Evolutionary conservation across 2,113 vertebrate species (phyloP), one percentile per base, ranked within the genome.

Genomic region (Dunckerocampus dactyliophorus): DNA sequence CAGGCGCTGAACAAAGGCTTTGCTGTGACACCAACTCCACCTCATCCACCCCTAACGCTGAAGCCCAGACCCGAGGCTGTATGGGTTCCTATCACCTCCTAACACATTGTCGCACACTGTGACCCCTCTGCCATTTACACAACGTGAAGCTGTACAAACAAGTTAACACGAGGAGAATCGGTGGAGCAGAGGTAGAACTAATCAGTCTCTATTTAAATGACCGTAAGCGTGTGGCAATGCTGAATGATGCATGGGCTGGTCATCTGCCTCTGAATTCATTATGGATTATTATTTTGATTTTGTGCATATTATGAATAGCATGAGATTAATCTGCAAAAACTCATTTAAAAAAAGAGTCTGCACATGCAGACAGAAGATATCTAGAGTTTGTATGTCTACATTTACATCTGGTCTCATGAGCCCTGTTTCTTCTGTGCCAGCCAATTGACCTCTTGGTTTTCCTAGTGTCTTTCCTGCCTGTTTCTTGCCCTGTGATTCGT

Each of bases 1-100:
- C 82, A 62, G 78, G 67, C 16, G 1, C 53, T 2, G 62, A 80
- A 83, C 76, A 83, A 80, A 87, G 72, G 74, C 34, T 82, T 77
- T 71, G 56, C 72, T 79, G 59, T 69, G 75, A 63, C 37, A 19
- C 59, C 2, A 51, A 63, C 21, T 55, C 21, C 47, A 34, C 51
- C 48, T 46, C 12, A 21, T 59, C 62, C 63, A 58, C 52, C 56
- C 62, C 63, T 47, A 24, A 1, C 58, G 64, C 49, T 59, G 59
- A 55, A 62, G 62, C 63, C 72, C 46, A 71, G 58, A 76, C 45
- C 65, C 45, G 42, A 49, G 59, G 48, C 69, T 69, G 47, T 55
- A 59, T 19, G 19, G 59, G 58, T 66, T 65, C 53, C 71, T 28
- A 59, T 53, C 65, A 49, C 63, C 47, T 70, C 28, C 12, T 59